A percentile compares a stretch with the other conserved stretches of the same genome.
These are phyloP conservation scores for Diadumene lineata DNA, from an alignment of 92 coral and sea anemone genomes.

Conservation along the genomic window DNA sequence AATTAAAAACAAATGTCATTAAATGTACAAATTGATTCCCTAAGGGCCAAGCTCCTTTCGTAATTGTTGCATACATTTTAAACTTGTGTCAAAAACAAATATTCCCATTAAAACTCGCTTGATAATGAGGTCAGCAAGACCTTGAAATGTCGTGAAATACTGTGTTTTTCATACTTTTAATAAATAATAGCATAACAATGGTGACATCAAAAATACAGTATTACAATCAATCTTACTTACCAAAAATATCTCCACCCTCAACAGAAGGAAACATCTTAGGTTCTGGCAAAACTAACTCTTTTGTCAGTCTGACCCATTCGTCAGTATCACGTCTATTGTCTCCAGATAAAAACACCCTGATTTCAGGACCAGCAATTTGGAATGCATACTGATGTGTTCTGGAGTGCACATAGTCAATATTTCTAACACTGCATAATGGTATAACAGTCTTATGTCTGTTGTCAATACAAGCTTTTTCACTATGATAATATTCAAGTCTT, in stretches of 20 bases:
- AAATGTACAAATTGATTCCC: too few relatives aligned
- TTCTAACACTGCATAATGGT: constrained; percentile 74
- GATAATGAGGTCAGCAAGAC: too few relatives aligned
- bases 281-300: constrained; percentile 94
- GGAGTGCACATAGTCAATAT: constrained; percentile 76
- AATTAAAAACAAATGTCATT: too few relatives aligned
- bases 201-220: too few relatives aligned
- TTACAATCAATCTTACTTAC: too few relatives aligned
- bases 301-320: constrained; percentile 89
- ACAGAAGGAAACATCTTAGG: constrained; percentile 78
- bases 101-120: too few relatives aligned
- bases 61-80: too few relatives aligned
- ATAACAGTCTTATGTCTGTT: constrained; percentile 84
- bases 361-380: constrained; percentile 70
- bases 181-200: too few relatives aligned
- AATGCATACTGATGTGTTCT: constrained; percentile 78
- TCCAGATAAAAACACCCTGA: constrained; percentile 82
- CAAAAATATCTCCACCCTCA: constrained; percentile 85
- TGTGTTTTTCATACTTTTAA: too few relatives aligned
- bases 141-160: too few relatives aligned
- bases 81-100: too few relatives aligned
- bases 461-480: constrained; percentile 85
- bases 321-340: constrained; percentile 67
- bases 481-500: constrained; percentile 85
- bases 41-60: too few relatives aligned